A percentile compares a stretch with the other conserved stretches of the same genome.
These are phyloP conservation scores for Lamellibrachia luymesi DNA, from an alignment of 1,140 invertebrate species.

Conservation along the genomic window DNA sequence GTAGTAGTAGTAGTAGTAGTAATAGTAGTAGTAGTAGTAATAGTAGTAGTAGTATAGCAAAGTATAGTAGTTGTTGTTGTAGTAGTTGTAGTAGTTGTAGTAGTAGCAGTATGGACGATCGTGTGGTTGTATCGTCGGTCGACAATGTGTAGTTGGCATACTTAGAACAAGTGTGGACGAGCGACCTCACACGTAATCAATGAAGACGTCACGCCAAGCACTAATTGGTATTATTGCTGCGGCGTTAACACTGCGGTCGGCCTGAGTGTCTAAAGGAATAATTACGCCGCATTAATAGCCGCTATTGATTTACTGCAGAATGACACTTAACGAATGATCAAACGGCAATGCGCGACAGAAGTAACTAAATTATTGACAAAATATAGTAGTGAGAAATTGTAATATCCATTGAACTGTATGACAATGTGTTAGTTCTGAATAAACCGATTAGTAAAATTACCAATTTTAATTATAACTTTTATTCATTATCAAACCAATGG, in stretches of 20 bases:
- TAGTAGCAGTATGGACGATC: not conserved
- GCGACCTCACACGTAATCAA: not conserved
- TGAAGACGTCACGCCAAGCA: not conserved
- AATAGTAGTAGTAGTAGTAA: no score
- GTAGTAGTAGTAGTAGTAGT: no score
- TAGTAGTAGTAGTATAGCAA: no score
- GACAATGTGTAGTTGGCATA: not conserved
- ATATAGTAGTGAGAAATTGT: not conserved
- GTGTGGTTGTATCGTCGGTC: not conserved
- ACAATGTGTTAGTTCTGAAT: not conserved
- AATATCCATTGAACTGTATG: not conserved
- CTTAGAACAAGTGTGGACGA: not conserved
- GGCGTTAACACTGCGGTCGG: not conserved
- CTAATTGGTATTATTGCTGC: not conserved
- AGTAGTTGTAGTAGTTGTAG: no score
- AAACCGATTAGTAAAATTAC: not conserved
- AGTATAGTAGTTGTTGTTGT: no score
- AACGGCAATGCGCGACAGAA: not conserved
- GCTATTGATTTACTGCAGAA: not conserved
- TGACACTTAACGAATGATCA: not conserved
- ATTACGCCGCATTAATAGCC: not conserved
- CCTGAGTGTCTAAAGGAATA: constrained; percentile 4
- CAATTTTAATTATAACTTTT: not conserved
- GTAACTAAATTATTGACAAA: not conserved
- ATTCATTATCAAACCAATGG: not conserved